phyloP scores from a whole-genome alignment of 2,797 vertebrate genomes.

The Xenentodon cancila region DNA sequence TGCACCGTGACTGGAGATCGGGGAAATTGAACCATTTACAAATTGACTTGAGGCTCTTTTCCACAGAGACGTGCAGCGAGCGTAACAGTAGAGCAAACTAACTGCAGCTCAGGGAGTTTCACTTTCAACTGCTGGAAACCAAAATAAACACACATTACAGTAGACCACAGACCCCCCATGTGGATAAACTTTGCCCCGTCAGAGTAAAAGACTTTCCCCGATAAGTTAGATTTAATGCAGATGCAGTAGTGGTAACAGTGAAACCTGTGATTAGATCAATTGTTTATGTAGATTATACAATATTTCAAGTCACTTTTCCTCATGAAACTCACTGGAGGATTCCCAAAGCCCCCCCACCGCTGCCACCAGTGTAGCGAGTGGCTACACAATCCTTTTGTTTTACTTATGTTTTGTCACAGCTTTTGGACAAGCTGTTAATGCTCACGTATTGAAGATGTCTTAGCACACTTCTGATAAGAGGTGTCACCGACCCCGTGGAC shows the following conservation, averaged over 20 bases:
- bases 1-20: slow-evolving; percentile 35
- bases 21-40: slow-evolving; percentile 47
- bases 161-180: slow-evolving; percentile 68
- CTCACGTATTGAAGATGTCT: too few relatives aligned
- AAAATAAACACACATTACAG: slow-evolving; percentile 74
- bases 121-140: slow-evolving; percentile 65
- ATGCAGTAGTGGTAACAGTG: slow-evolving; percentile 2
- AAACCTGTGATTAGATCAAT: slow-evolving; percentile 31
- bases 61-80: slow-evolving; percentile 39
- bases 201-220: slow-evolving; percentile 16
- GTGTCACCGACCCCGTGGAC: too few relatives aligned
- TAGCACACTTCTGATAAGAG: too few relatives aligned
- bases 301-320: slow-evolving; percentile 28
- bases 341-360: not conserved
- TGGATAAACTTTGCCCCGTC: slow-evolving; percentile 29
- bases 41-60: slow-evolving; percentile 55
- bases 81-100: slow-evolving; percentile 69
- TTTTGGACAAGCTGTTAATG: too few relatives aligned
- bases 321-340: slow-evolving; percentile 9
- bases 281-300: slow-evolving; percentile 38
- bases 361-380: not conserved
- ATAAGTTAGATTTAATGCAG: slow-evolving; percentile 45
- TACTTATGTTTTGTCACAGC: too few relatives aligned
- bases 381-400: not conserved
- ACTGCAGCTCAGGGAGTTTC: slow-evolving; percentile 76